Percentiles rank a stretch among this genome's conserved stretches.
Evolutionary conservation across 2,113 vertebrate genomes (phyloP).

Genomic region (Ochotona curzoniae): DNA sequence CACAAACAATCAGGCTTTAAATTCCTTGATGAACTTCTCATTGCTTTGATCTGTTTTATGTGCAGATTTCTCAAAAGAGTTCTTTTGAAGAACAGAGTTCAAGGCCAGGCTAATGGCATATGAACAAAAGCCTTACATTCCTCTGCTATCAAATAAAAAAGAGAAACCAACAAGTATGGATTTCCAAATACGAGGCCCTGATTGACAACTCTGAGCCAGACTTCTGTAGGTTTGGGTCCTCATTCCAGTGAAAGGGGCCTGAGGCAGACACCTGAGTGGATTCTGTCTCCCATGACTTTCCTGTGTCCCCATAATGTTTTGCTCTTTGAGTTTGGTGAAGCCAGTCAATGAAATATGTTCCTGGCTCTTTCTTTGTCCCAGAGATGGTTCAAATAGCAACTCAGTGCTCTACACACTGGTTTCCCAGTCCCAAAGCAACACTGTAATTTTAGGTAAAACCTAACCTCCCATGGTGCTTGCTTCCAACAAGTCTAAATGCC

Average conservation of each 20-base stretch:
- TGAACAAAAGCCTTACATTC: background rate
- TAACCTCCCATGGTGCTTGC: constrained; percentile 33
- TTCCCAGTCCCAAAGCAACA: constrained; percentile 38
- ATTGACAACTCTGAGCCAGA: background rate
- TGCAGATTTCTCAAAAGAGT: background rate
- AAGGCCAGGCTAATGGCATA: background rate
- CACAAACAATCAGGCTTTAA: background rate
- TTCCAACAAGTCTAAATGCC: constrained; percentile 48
- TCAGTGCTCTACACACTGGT: background rate
- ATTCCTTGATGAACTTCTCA: background rate
- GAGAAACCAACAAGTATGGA: background rate
- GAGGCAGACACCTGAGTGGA: background rate
- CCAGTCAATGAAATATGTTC: background rate
- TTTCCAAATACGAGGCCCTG: background rate
- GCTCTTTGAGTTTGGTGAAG: background rate
- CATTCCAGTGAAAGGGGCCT: background rate
- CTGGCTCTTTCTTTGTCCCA: constrained; percentile 30
- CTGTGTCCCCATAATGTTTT: background rate
- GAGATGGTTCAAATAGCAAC: background rate
- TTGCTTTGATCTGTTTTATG: background rate
- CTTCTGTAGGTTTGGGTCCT: background rate
- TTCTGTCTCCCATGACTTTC: background rate
- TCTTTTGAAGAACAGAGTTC: background rate
- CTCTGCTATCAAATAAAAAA: background rate
- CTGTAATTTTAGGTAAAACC: constrained; percentile 50